Evolutionary conservation across 2,888 invertebrate species (phyloP), one percentile per base, ranked within the genome.

Genomic region (Cepaea hortensis): DNA sequence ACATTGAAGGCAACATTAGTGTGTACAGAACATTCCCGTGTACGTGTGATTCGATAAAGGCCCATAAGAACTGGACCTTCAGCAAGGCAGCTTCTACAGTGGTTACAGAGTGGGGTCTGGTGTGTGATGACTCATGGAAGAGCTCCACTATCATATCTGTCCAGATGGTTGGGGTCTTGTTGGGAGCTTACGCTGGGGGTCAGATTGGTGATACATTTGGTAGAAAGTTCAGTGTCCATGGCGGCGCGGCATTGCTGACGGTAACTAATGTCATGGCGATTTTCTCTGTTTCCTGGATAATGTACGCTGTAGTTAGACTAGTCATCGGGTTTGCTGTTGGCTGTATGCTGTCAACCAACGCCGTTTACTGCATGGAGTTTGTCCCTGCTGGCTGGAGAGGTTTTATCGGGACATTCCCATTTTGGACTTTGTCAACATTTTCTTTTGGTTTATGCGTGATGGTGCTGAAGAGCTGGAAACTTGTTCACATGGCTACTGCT

Each of bases 161-260:
- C 62, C 93, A 94, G 90, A 94, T 94, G 93, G 90, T 90, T 35
- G 94, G 94, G 15, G 92, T 93, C 3, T 89, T 93, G n/a, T 62
- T 92, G 5, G 94, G 94, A 0, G 92, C 93, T 5, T 88, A 90
- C 15, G 48, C 92, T 18, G 90, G 91, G 7, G 94, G 92, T n/a
- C 89, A 90, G 9, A 62, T 90, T 4, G 90, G 89, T 2, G 91
- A 91, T 70, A 65, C 84, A 18, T 84, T 91, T 65, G 92, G 92
- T 11, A 87, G 92, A 23, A 91, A 91, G 83, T 90, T 90, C 0
- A 90, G 89, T 0, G 88, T 89, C 68, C 89, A 89, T 77, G 15
- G 88, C 3, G 87, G 89, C 0, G 35, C 90, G 0, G 75, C 87
- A 2, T 81, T 90, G 1, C 84, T 90, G 23, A 72, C 87, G 0